Conservation (phyloP, 2,113 vertebrate species). For the Tauraco erythrolophus region DNA sequence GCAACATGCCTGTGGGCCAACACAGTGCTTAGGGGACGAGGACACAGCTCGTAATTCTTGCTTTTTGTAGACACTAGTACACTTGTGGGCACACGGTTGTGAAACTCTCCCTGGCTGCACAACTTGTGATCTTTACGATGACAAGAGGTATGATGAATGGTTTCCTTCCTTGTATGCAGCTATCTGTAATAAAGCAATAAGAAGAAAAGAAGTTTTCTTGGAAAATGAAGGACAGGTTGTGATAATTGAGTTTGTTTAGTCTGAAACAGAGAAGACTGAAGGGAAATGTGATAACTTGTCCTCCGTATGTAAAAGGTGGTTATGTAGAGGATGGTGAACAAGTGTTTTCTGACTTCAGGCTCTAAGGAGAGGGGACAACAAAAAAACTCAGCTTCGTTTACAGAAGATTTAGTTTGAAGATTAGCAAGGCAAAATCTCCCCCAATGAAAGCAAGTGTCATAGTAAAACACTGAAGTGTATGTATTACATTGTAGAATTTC, state of each 20-base stretch:
- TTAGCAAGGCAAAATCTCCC: neutral
- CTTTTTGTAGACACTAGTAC: fast-evolving
- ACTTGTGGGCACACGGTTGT: fast-evolving
- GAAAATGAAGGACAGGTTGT: neutral
- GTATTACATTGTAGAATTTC: neutral
- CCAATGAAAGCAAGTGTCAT: neutral
- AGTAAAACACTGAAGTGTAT: neutral
- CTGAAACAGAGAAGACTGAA: neutral
- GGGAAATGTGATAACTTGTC: fast-evolving
- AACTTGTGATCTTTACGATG: fast-evolving
- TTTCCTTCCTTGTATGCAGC: too few species aligned
- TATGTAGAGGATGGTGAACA: neutral
- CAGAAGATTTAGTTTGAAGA: neutral
- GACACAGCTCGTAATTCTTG: neutral
- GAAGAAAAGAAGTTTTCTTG: neutral
- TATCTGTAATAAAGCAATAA: neutral
- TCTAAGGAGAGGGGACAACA: neutral
- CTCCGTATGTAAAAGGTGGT: neutral
- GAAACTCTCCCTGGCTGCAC: fast-evolving
- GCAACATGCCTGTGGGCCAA: neutral
- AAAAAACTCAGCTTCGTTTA: too few species aligned
- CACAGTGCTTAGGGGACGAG: neutral
- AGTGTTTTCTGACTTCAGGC: neutral
- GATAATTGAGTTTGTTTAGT: neutral
- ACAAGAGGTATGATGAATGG: too few species aligned